A percentile compares a stretch with the other conserved stretches of the same genome.
Evolutionary conservation across 2,113 vertebrate species (phyloP).

Genomic region (Spea bombifrons): DNA sequence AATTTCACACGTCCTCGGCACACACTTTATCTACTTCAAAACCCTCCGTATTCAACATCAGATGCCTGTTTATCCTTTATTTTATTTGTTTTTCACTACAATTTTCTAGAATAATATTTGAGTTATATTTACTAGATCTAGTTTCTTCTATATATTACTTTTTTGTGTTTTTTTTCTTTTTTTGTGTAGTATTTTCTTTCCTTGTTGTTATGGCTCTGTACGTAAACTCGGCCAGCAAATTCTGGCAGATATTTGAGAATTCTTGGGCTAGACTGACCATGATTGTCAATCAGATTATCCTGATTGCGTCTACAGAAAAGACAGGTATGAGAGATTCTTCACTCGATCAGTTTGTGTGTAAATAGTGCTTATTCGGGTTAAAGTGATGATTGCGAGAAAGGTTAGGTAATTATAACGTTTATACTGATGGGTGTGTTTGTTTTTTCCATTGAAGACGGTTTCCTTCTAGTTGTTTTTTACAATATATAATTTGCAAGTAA

Average conservation of each 20-base stretch:
- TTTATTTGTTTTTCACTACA: background rate
- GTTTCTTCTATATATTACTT: background rate
- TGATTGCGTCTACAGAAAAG: background rate
- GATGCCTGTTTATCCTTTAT: background rate
- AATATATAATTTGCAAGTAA: too few relatives aligned
- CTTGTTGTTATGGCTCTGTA: conserved; percentile 1
- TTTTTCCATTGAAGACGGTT: too few relatives aligned
- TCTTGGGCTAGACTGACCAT: background rate
- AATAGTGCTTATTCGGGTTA: too few relatives aligned
- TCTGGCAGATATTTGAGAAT: background rate
- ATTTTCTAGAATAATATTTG: background rate
- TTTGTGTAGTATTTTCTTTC: background rate
- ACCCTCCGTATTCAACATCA: background rate
- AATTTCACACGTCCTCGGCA: conserved; percentile 1
- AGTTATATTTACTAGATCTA: background rate
- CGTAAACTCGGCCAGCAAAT: background rate
- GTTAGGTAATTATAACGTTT: too few relatives aligned
- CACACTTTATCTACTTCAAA: background rate
- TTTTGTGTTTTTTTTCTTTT: background rate
- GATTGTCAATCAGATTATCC: conserved; percentile 4
- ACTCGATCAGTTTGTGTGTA: too few relatives aligned
- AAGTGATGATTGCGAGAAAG: too few relatives aligned
- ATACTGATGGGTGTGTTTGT: too few relatives aligned
- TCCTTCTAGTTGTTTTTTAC: too few relatives aligned
- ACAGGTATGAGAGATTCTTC: conserved; percentile 1